Conservation (phyloP, 2,888 invertebrate genomes). For the Diogma glabrata region DNA sequence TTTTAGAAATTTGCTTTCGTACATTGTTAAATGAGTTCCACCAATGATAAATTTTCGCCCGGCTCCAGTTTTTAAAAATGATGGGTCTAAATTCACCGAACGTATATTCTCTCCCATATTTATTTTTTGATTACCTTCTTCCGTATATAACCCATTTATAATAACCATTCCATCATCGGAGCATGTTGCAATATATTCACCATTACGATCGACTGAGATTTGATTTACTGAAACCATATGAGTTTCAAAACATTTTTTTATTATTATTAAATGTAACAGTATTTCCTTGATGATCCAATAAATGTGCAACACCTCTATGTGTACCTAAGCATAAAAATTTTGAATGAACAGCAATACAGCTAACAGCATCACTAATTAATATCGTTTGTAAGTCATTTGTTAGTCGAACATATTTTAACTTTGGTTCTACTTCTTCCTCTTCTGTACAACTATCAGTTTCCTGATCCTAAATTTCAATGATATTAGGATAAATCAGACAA, state of each 20-base stretch:
- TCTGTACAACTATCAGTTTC: constrained; percentile 25
- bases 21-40: constrained; percentile 71
- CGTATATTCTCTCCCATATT: constrained; percentile 75
- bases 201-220: constrained; percentile 85
- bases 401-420: constrained; percentile 82
- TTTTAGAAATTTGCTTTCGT: constrained; percentile 78
- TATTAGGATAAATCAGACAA: too few relatives aligned
- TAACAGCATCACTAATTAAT: constrained; percentile 70
- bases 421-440: constrained; percentile 63
- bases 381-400: constrained; percentile 69
- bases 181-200: constrained; percentile 86
- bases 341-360: constrained; percentile 86
- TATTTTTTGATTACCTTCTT: constrained; percentile 68
- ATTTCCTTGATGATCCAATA: constrained; percentile 89
- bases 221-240: constrained; percentile 89
- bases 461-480: too few relatives aligned
- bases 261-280: constrained; percentile 37
- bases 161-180: constrained; percentile 82
- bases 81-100: constrained; percentile 76
- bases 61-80: constrained; percentile 60
- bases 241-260: constrained; percentile 51
- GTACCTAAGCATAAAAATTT: constrained; percentile 91
- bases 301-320: constrained; percentile 79
- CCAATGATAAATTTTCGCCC: constrained; percentile 78
- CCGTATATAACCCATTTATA: constrained; percentile 79